Conservation (phyloP, 2,797 vertebrate species). For the Gymnothorax javanicus region DNA sequence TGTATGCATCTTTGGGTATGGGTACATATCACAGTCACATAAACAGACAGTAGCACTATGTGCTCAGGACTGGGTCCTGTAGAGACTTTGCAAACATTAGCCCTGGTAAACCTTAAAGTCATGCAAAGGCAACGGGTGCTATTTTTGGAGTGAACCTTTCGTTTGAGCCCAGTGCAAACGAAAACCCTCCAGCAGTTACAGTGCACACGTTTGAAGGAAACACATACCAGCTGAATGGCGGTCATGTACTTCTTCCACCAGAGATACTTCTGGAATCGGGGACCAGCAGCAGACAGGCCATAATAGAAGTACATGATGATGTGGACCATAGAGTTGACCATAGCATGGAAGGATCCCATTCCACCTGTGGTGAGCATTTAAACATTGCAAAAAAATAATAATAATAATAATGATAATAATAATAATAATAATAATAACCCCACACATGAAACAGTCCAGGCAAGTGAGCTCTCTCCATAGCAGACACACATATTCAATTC, state of each 20-base stretch:
- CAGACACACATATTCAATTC: not conserved
- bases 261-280: conserved; percentile 93
- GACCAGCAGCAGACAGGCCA: conserved; percentile 90
- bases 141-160: not conserved
- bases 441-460: not conserved
- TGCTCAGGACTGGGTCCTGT: not conserved
- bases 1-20: not conserved
- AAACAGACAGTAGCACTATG: not conserved
- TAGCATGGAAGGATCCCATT: conserved; percentile 98
- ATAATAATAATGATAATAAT: not conserved
- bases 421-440: not conserved
- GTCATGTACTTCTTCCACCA: conserved; percentile 99
- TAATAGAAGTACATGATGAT: conserved; percentile 98
- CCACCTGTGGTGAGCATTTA: conserved; percentile 76
- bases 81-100: not conserved
- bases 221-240: conserved; percentile 90
- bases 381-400: not conserved
- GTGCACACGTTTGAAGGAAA: not conserved
- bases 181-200: not conserved
- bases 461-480: no score
- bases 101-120: not conserved
- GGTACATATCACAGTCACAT: not conserved
- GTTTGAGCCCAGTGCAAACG: not conserved
- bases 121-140: not conserved
- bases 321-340: conserved; percentile 96